These are phyloP conservation scores for Yponomeuta plumbellus DNA, from an alignment of 2,888 invertebrate species.

Conservation along the genomic window DNA sequence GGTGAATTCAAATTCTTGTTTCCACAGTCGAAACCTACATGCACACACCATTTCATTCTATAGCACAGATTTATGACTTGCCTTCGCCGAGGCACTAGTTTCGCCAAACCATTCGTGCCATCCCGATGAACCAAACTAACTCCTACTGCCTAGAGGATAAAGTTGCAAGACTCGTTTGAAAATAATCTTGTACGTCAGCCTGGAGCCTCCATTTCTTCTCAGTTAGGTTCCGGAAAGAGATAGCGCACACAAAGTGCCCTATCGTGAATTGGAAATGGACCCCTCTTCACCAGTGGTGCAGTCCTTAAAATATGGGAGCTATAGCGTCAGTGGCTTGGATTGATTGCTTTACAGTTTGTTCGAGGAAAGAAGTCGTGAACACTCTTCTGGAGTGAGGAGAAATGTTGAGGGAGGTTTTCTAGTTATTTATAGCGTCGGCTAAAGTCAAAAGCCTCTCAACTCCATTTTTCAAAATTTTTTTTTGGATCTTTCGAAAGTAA, in stretches of 20 bases:
- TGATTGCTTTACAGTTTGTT: background rate
- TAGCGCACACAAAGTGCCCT: slow-evolving; percentile 10
- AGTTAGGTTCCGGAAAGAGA: slow-evolving; percentile 10
- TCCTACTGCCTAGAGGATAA: background rate
- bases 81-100: background rate
- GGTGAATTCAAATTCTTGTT: background rate
- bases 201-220: slow-evolving; percentile 12
- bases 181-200: background rate
- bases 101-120: background rate
- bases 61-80: slow-evolving; percentile 8
- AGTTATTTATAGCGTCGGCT: no score
- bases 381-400: no score
- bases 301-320: background rate
- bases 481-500: no score
- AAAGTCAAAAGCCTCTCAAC: no score
- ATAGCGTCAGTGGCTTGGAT: background rate
- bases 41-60: slow-evolving; percentile 4
- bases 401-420: no score
- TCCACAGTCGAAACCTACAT: background rate
- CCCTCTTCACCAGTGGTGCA: background rate
- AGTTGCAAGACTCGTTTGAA: background rate
- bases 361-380: no score
- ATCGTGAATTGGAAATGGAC: slow-evolving; percentile 1
- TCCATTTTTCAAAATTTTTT: no score
- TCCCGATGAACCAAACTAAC: background rate